A percentile compares a stretch with the other conserved stretches of the same genome.
Evolutionary conservation across 2,888 invertebrate species (phyloP).

Genomic region (Smittia sp.): DNA sequence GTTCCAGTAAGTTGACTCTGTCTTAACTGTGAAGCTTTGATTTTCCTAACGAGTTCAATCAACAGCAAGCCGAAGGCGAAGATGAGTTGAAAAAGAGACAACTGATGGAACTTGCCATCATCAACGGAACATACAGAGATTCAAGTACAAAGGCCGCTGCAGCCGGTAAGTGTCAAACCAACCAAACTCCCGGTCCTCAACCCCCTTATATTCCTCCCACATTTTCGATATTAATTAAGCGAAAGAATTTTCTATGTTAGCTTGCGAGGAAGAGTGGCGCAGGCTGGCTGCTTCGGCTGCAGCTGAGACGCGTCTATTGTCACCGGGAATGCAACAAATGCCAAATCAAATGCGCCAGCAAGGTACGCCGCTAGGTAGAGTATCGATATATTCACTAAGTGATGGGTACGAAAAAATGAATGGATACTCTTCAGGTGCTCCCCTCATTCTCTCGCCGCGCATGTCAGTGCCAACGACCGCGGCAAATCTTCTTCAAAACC

Average conservation of each 20-base stretch:
- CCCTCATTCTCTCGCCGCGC: conserved; percentile 86
- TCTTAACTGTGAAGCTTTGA: background rate
- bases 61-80: conserved; percentile 96
- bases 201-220: conserved; percentile 17
- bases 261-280: conserved; percentile 83
- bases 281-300: conserved; percentile 77
- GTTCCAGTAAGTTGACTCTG: conserved; percentile 76
- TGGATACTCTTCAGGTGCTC: conserved; percentile 64
- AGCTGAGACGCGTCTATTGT: conserved; percentile 73
- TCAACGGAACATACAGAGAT: conserved; percentile 99
- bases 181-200: background rate
- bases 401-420: conserved; percentile 25
- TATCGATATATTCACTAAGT: conserved; percentile 14
- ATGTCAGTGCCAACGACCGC: conserved; percentile 80
- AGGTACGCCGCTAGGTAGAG: conserved; percentile 64
- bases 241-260: conserved; percentile 50
- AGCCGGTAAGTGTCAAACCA: conserved; percentile 64
- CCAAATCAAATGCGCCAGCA: conserved; percentile 61
- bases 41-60: background rate
- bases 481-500: conserved; percentile 60
- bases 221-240: conserved; percentile 7
- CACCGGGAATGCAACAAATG: conserved; percentile 59
- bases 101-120: conserved; percentile 99
- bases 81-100: conserved; percentile 99
- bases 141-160: conserved; percentile 85